These are phyloP conservation scores for Gobiocypris rarus DNA, from an alignment of 2,113 vertebrate species.

Conservation along the genomic window DNA sequence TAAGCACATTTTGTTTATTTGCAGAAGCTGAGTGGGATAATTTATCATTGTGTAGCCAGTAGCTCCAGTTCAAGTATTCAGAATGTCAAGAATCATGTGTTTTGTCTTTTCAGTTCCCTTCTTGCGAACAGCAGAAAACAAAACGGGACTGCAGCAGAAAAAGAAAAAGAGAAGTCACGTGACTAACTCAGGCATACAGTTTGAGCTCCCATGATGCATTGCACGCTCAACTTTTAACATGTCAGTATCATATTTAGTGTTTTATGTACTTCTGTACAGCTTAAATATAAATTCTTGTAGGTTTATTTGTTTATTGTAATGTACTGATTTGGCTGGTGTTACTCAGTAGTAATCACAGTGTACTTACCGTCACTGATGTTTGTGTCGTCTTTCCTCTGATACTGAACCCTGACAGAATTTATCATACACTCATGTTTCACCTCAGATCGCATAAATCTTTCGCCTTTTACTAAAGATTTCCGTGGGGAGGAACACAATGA, in stretches of 20 bases:
- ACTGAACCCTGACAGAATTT: fast-evolving
- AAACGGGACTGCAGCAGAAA: not conserved
- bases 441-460: conserved; percentile 68
- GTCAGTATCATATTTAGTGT: not conserved
- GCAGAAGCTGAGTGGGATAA: not conserved
- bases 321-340: not conserved
- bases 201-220: conserved; percentile 62
- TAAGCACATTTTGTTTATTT: not conserved
- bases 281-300: not conserved
- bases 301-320: not conserved
- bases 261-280: not conserved
- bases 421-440: conserved; percentile 69
- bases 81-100: not conserved
- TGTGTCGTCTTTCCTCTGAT: fast-evolving
- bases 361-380: conserved; percentile 35
- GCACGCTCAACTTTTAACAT: not conserved
- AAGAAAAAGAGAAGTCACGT: not conserved
- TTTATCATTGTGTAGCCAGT: not conserved
- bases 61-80: not conserved
- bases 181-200: not conserved
- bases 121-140: not conserved
- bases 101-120: not conserved
- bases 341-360: not conserved
- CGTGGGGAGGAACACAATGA: conserved; percentile 67
- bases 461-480: not conserved